Base-by-base conservation (phyloP, 2,888 invertebrate genomes). In the Rhamnusium bicolor region DNA sequence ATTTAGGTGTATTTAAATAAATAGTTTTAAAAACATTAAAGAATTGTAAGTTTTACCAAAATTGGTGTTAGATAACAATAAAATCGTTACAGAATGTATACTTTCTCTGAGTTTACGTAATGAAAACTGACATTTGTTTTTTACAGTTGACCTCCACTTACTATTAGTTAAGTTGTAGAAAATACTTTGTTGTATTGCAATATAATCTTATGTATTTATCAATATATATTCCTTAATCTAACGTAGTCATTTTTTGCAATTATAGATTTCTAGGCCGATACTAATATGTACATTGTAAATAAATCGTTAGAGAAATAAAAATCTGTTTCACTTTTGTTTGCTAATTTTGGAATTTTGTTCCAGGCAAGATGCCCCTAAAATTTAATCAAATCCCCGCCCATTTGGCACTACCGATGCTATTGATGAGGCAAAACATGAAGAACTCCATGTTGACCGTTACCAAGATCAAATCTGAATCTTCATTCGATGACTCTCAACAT, bases 361-460 rank as follows among this genome's bases (percentile, higher is more conserved):
- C 71, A 74, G 74, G 71, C n/a, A 74, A 71, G 49, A 8, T 47
- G 12, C 27, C 63, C 18, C 24, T 60, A 32, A 72, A 69, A 40
- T 63, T 70, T 27, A 68, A 51, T 61, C 16, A 63, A 12, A 24
- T 74, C 92, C 92, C 92, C 85, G 92, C 92, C 82, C 89, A 93
- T 79, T 87, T 94, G 88, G 93, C 93, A 84, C 90, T 92, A 89
- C 92, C 92, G 76, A 88, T 92, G 82, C 60, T 72, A 1, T 90
- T 91, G 81, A 90, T 89, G 79, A 83, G 90, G 78, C 89, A 90
- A 62, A 67, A 70, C 18, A 54, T 71, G 40, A 66, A 67, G 14
- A 58, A 76, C 24, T 53, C 69, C 6, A 60, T 68, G 62, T 24
- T 74, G 27, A 61, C 63, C n/a, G 18, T 58, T 7, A 61, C 67